These are phyloP conservation scores for Leucopsar rothschildi DNA, from an alignment of 2,113 vertebrate species.

Conservation along the genomic window DNA sequence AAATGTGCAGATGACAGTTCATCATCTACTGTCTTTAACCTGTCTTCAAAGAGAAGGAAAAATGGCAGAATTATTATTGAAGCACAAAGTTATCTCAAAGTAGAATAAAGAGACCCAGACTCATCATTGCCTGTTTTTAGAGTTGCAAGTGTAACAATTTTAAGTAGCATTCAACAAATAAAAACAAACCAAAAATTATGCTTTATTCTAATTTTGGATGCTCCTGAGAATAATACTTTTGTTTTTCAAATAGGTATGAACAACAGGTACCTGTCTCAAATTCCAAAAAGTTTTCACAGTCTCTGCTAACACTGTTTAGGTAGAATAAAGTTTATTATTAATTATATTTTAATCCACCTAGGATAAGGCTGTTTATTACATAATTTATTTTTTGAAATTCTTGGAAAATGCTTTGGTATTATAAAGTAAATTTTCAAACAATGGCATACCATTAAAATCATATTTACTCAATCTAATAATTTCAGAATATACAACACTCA, in stretches of 20 bases:
- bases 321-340: not conserved
- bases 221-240: not conserved
- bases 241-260: not conserved
- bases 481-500: not conserved
- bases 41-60: not conserved
- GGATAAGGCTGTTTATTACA: not conserved
- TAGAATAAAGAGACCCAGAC: not conserved
- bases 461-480: not conserved
- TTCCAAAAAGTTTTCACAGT: not conserved
- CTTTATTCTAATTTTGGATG: not conserved
- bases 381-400: not conserved
- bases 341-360: not conserved
- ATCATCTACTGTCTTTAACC: not conserved
- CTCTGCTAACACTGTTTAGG: conserved; percentile 16
- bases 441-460: not conserved
- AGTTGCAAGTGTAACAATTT: not conserved
- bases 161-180: not conserved
- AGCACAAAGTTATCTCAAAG: not conserved
- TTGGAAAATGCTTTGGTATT: not conserved
- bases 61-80: not conserved
- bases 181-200: not conserved
- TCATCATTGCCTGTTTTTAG: not conserved
- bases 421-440: not conserved
- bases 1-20: not conserved
- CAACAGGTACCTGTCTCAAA: not conserved